A percentile compares a stretch with the other conserved stretches of the same genome.
Evolutionary conservation across 2,888 invertebrate species (phyloP).

Genomic region (Gastracanthus pulcherrimus): DNA sequence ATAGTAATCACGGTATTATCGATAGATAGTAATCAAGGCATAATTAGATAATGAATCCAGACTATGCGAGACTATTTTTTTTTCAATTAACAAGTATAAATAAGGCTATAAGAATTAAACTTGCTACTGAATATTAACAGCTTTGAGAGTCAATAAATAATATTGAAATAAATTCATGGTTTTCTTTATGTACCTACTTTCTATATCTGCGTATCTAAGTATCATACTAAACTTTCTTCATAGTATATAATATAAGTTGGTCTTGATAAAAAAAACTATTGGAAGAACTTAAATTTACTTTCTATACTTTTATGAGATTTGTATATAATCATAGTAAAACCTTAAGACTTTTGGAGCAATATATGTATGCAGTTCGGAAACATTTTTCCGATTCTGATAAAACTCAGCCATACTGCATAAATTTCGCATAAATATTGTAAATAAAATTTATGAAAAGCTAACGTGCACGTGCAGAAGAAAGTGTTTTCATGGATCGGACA

Average conservation of each 20-base stretch:
- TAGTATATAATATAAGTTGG: neutral
- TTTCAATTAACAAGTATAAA: no score
- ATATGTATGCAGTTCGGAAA: neutral
- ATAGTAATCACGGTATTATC: neutral
- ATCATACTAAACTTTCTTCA: neutral
- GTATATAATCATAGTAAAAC: neutral
- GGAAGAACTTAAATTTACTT: neutral
- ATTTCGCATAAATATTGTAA: no score
- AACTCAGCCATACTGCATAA: neutral
- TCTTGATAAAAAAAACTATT: neutral
- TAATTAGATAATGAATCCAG: neutral
- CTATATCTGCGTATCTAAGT: neutral
- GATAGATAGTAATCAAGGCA: no score
- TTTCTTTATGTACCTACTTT: no score
- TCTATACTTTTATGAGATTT: neutral
- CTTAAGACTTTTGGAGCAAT: neutral
- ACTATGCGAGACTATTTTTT: no score
- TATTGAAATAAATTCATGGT: no score
- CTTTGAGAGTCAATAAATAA: no score
- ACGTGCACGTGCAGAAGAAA: no score
- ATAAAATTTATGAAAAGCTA: no score
- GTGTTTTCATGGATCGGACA: no score
- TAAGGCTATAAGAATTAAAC: neutral
- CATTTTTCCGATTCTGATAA: neutral
- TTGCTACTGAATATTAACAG: no score